Evolutionary conservation across 2,797 vertebrate species (phyloP), one percentile per base, ranked within the genome.

Genomic region (Moxostoma hubbsi): DNA sequence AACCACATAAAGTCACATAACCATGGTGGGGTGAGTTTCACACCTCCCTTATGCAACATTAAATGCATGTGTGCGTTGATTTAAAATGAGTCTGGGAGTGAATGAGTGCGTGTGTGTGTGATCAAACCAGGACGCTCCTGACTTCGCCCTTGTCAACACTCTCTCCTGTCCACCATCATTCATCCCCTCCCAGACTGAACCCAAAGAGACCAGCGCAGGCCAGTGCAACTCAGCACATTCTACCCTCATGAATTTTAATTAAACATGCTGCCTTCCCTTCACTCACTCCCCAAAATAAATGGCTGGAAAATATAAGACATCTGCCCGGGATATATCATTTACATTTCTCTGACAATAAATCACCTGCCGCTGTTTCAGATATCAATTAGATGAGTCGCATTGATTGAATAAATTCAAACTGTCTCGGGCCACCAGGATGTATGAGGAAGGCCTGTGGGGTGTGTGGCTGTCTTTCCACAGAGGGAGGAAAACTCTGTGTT

Each of bases 301-400:
- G 94, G 93, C 94, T 93, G 95, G 94, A 95, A 95, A 95, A 96
- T 95, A 95, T 93, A 95, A 95, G 95, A 95, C 95, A 95, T 95
- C 95, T 96, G 95, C 94, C 94, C 91, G 93, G 92, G 78, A 86
- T 91, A 93, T 93, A 95, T 95, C 94, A 95, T 95, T 95, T 95
- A 95, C 94, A 95, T 95, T 95, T 94, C 93, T 94, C 73, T 24
- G 94, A 93, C 88, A 89, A 95, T 95, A 95, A 95, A 95, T 95
- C 94, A 95, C 90, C 90, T 89, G 58, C 76, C 61, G 78, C 76
- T 84, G 77, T 75, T 83, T 86, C 47, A 73, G 82, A 78, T 82
- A 85, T 85, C 82, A 85, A 83, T 83, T 83, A 85, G 80, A 79
- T 84, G 82, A 76, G 81, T 81, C 63, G 58, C 74, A 74, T 74